Evolutionary conservation across 1,140 invertebrate species (phyloP), one percentile per base, ranked within the genome.

Genomic region (Macrotrachela quadricornifera): DNA sequence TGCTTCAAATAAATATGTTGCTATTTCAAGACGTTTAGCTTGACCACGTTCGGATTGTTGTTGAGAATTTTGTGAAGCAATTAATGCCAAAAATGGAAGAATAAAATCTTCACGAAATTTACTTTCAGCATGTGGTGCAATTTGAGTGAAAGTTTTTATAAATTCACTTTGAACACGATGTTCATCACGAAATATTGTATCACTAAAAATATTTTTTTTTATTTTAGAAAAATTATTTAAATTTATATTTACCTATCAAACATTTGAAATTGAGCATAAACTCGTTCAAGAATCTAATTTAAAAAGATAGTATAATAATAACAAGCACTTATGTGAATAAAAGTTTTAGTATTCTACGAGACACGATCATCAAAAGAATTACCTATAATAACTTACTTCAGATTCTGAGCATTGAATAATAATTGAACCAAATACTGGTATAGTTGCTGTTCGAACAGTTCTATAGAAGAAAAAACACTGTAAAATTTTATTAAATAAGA

Each of bases 251-350:
- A 30, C 21, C 21, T 30, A 8, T 30, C 21, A 42, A 80, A 77
- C 6, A 73, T 76, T 65, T 80, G 77, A n/a, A 81, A 63, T 59
- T 80, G 79, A 63, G 80, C 73, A 59, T 78, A 77, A 38, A 76
- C 76, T 66, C 80, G 79, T 59, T 81, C 79, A 49, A 78, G 70
- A 16, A 78, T 74, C 71, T 80, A 30, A 30, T 30, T 47, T 42
- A 30, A 21, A 48, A 30, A 8, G 37, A 53, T 15, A 47, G 46
- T 48, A 46, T 44, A 18, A 53, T 53, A 1, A 53, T 47, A 40
- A 43, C 46, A 11, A 44, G 18, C 14, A 53, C 18, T 12, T 43
- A 44, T 30, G 46, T 46, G 16, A 53, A 46, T 1, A 44, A 53
- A 10, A 44, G 46, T 13, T 44, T 46, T 2, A 43, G 18, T 2